phyloP scores from a whole-genome alignment of 2,113 vertebrate species.

The Chaetorhynchus papuensis region DNA sequence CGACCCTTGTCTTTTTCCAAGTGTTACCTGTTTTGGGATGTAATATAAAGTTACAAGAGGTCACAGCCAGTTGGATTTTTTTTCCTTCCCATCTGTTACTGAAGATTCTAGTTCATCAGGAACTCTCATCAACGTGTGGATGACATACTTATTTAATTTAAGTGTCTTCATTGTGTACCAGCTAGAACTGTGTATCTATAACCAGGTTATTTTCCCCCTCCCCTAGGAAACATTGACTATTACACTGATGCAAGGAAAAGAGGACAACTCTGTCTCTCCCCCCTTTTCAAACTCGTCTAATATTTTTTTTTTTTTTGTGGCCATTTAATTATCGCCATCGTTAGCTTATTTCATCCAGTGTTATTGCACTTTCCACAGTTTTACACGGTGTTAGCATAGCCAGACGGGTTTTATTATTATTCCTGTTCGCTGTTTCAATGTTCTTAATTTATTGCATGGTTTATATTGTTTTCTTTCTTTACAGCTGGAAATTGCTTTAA shows the following conservation, averaged over 20 bases:
- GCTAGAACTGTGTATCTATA: slow-evolving; percentile 50
- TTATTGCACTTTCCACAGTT: slow-evolving; percentile 82
- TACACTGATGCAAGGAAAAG: slow-evolving; percentile 1
- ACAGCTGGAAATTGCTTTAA: slow-evolving; percentile 78
- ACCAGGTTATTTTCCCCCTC: slow-evolving; percentile 49
- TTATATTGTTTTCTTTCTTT: slow-evolving; percentile 76
- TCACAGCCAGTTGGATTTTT: slow-evolving; percentile 57
- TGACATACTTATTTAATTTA: slow-evolving; percentile 56
- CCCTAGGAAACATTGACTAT: neutral
- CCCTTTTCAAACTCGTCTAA: slow-evolving; percentile 39
- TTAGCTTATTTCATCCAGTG: slow-evolving; percentile 77
- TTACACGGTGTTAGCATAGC: slow-evolving; percentile 76
- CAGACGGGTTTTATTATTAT: slow-evolving; percentile 74
- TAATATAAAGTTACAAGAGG: slow-evolving; percentile 56
- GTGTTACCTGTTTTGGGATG: slow-evolving; percentile 42
- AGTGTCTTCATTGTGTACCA: slow-evolving; percentile 50
- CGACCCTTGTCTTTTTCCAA: neutral
- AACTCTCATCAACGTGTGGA: slow-evolving; percentile 47
- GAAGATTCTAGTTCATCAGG: slow-evolving; percentile 36
- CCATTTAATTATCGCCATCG: slow-evolving; percentile 67
- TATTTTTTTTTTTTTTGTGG: slow-evolving; percentile 45
- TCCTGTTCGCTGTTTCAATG: slow-evolving; percentile 77
- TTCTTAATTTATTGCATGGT: slow-evolving; percentile 94
- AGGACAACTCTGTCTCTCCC: neutral
- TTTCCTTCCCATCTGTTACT: slow-evolving; percentile 57